phyloP scores from a whole-genome alignment of 2,888 invertebrate genomes.

The Dilophus febrilis region DNA sequence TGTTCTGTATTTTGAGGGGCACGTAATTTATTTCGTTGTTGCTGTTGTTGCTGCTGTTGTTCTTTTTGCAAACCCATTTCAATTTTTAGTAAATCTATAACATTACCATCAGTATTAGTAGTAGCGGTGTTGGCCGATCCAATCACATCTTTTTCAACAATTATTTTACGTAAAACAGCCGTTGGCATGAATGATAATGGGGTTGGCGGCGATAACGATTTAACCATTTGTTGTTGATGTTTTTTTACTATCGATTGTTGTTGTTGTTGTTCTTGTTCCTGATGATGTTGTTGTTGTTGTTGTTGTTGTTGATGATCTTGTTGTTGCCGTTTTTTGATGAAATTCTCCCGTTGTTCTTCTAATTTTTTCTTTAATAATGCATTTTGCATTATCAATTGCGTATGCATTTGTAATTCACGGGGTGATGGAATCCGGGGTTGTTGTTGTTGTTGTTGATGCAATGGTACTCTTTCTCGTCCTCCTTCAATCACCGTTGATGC shows the following conservation, averaged over 20 bases:
- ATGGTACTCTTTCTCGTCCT: neutral
- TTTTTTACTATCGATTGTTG: slow-evolving; percentile 9
- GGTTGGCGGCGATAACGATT: slow-evolving; percentile 44
- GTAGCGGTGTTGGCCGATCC: slow-evolving; percentile 25
- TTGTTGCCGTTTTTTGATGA: no score
- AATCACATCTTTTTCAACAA: slow-evolving; percentile 74
- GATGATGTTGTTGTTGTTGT: slow-evolving; percentile 18
- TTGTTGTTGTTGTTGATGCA: slow-evolving; percentile 5
- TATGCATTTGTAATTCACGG: slow-evolving; percentile 67
- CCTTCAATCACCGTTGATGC: no score
- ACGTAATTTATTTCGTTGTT: slow-evolving; percentile 13
- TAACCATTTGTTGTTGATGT: slow-evolving; percentile 15
- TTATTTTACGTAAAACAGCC: slow-evolving; percentile 86
- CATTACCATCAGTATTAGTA: no score
- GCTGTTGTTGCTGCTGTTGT: slow-evolving; percentile 18
- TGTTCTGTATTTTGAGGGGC: slow-evolving; percentile 5
- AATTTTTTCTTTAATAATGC: slow-evolving; percentile 77
- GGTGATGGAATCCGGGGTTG: slow-evolving; percentile 64
- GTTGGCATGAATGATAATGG: slow-evolving; percentile 85
- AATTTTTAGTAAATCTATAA: neutral
- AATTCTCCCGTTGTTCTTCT: slow-evolving; percentile 75
- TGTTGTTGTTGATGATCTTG: slow-evolving; percentile 62
- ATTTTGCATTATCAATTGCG: slow-evolving; percentile 72
- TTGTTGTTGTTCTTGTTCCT: slow-evolving; percentile 10
- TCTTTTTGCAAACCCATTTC: slow-evolving; percentile 21